These are phyloP conservation scores for Aleiodes leptofemur DNA, from an alignment of 2,888 invertebrate species.

Conservation along the genomic window DNA sequence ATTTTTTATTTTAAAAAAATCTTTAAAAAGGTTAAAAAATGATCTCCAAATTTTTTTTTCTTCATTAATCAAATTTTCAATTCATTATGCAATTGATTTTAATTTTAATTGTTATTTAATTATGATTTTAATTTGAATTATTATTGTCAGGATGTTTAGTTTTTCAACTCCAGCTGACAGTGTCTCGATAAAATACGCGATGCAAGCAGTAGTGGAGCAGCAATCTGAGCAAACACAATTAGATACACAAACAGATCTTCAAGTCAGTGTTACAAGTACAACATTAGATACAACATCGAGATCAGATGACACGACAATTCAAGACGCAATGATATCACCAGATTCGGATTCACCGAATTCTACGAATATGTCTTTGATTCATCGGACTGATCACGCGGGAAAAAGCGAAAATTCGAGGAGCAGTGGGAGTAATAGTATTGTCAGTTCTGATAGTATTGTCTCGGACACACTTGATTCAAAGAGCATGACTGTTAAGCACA, in stretches of 20 bases:
- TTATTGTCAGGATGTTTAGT: constrained; percentile 60
- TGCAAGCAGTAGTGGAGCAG: constrained; percentile 49
- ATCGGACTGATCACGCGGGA: constrained; percentile 53
- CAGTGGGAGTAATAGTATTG: constrained; percentile 69
- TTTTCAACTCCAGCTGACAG: constrained; percentile 59
- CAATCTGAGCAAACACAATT: constrained; percentile 58
- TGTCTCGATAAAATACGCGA: constrained; percentile 55
- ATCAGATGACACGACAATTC: constrained; percentile 70
- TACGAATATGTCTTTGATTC: constrained; percentile 59
- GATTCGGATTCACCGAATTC: constrained; percentile 69
- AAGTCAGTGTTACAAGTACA: constrained; percentile 65
- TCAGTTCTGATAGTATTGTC: constrained; percentile 68
- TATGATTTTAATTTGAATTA: background rate
- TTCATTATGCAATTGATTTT: too few relatives aligned
- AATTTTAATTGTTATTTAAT: too few relatives aligned
- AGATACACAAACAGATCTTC: constrained; percentile 65
- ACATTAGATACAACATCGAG: constrained; percentile 68
- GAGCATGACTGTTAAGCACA: constrained; percentile 66
- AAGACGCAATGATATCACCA: constrained; percentile 69
- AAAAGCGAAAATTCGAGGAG: constrained; percentile 54
- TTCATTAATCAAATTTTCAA: too few relatives aligned
- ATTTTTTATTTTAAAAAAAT: too few relatives aligned
- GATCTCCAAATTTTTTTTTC: too few relatives aligned
- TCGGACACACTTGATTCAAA: constrained; percentile 68
- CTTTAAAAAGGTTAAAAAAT: too few relatives aligned